Evolutionary conservation across 2,888 invertebrate genomes (phyloP).

Genomic region (Ophion ventricosus): DNA sequence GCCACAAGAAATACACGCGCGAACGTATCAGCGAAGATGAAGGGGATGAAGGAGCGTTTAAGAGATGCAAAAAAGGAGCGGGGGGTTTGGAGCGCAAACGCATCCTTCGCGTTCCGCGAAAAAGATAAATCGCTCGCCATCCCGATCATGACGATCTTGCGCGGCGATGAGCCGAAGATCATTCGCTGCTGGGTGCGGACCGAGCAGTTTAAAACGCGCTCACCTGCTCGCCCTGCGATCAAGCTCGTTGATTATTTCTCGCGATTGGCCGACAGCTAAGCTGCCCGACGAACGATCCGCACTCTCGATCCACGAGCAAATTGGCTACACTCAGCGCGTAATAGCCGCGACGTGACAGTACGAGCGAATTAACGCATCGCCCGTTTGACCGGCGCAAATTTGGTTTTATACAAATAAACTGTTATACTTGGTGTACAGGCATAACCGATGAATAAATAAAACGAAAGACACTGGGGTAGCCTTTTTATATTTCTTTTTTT

Average conservation of each 20-base stretch:
- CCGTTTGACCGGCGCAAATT: constrained; percentile 32
- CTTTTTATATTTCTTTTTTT: not conserved
- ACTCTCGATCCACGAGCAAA: constrained; percentile 75
- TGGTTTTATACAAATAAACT: constrained; percentile 15
- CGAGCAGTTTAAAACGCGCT: constrained; percentile 54
- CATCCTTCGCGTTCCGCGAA: constrained; percentile 64
- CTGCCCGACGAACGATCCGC: constrained; percentile 65
- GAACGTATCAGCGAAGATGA: constrained; percentile 53
- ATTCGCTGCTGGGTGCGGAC: constrained; percentile 28
- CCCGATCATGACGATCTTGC: constrained; percentile 33
- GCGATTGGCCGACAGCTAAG: constrained; percentile 75
- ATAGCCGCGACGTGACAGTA: constrained; percentile 78
- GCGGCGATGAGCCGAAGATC: constrained; percentile 49
- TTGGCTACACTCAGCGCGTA: constrained; percentile 80
- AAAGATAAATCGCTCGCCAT: constrained; percentile 60
- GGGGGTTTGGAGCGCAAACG: constrained; percentile 46
- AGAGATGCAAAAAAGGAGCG: constrained; percentile 22
- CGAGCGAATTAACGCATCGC: constrained; percentile 53
- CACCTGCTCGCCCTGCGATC: constrained; percentile 72
- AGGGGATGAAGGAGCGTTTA: constrained; percentile 25
- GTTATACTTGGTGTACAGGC: not conserved
- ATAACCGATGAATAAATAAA: not conserved
- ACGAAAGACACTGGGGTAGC: not conserved
- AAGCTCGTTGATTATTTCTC: constrained; percentile 80
- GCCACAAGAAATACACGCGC: constrained; percentile 54